Evolutionary conservation across 2,888 invertebrate species (phyloP), one percentile per base, ranked within the genome.

Genomic region (Candidula unifasciata): DNA sequence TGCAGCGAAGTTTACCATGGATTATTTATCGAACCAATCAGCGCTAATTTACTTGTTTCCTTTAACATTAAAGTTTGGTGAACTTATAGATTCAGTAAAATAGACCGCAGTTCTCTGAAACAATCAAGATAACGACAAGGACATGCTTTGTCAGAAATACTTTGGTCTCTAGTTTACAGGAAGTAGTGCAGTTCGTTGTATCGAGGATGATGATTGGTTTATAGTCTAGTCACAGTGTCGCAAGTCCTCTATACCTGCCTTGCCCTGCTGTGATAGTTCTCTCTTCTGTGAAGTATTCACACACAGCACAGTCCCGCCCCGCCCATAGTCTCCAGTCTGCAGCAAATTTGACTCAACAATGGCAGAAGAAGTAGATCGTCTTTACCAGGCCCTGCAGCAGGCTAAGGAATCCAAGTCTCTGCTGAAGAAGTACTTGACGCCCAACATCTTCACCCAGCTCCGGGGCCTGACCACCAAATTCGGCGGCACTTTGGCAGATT

Each of bases 401-500:
- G 85, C 85, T 3, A 83, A 66, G 16, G 37, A 35, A 3, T 60
- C 37, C 27, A 44, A 78, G 35, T 82, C 79, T 1, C 66, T 82
- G 33, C 44, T 82, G 2, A 64, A 24, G 44, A 78, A 82, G 64
- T 52, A 79, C 69, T 44, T 85, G 27, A 79, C 82, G 18, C 24
- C 37, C 5, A 82, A 57, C 37, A 60, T 74, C 6, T 78, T 37
- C 37, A 68, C 73, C 10, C 33, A 35, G 30, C n/a, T 85, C 27
- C 78, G 57, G 35, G 69, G 82, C 3, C 27, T 82, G 57, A 89
- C 88, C 78, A 91, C 91, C 3, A 85, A 76, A 68, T 89, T 89
- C 64, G 91, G 91, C 16, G 91, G 91, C 78, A 89, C 89, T n/a
- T 64, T 92, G 16, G 89, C 88, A 10, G 87, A 91, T 64, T 91